phyloP scores from a whole-genome alignment of 2,113 vertebrate genomes.

The Rhadina sibilatrix region DNA sequence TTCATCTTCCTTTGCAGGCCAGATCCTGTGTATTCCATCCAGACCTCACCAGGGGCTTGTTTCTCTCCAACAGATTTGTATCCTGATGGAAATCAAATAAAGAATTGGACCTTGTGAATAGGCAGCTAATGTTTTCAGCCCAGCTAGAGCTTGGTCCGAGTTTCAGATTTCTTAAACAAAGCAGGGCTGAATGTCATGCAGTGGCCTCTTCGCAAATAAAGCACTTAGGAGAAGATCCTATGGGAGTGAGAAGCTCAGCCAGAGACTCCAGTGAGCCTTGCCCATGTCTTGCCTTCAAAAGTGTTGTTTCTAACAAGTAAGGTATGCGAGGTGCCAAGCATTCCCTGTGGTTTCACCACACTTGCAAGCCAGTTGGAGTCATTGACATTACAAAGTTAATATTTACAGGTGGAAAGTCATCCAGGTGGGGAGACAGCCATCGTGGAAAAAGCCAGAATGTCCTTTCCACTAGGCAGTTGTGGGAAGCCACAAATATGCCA shows the following conservation, averaged over 20 bases:
- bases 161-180: constrained; percentile 39
- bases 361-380: background rate
- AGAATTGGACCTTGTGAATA: background rate
- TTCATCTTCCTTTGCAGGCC: background rate
- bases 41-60: background rate
- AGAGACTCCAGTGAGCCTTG: background rate
- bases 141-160: background rate
- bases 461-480: background rate
- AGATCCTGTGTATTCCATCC: background rate
- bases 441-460: background rate
- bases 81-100: background rate
- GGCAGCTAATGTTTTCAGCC: constrained; percentile 48
- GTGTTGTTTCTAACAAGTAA: background rate
- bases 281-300: background rate
- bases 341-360: background rate
- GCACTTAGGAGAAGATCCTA: background rate
- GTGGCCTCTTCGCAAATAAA: constrained; percentile 26
- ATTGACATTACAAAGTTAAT: background rate
- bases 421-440: background rate
- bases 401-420: constrained; percentile 25
- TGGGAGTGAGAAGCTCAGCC: constrained; percentile 1
- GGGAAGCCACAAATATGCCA: background rate
- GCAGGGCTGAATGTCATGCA: constrained; percentile 36
- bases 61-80: background rate
- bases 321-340: background rate